phyloP scores from a whole-genome alignment of 1,140 invertebrate species.

The Chelonus insularis region DNA sequence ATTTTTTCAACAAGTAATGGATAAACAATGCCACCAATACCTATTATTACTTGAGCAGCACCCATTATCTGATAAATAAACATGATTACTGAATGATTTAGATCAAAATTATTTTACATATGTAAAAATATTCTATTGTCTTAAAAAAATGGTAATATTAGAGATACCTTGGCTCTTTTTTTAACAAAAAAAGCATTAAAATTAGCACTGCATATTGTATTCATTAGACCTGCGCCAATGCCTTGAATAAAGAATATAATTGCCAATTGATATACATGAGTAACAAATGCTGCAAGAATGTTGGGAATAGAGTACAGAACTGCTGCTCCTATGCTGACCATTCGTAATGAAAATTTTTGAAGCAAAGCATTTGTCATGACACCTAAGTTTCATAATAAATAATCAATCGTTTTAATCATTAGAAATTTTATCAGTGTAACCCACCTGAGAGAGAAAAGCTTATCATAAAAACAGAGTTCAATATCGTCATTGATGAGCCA shows the following conservation, averaged over 20 bases:
- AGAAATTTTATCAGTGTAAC: constrained; percentile 1
- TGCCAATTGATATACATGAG: constrained; percentile 47
- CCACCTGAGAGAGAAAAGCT: constrained; percentile 50
- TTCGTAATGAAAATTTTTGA: constrained; percentile 48
- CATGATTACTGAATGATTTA: not conserved
- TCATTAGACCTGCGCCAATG: constrained; percentile 50
- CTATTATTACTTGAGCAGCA: constrained; percentile 50
- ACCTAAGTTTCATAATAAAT: constrained; percentile 38
- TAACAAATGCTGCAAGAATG: constrained; percentile 43
- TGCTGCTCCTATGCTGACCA: constrained; percentile 45
- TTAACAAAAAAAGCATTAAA: constrained; percentile 58
- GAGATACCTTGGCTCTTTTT: constrained; percentile 47
- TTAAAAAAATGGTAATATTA: not conserved
- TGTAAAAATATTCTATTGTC: too few relatives aligned
- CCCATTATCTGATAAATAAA: constrained; percentile 48
- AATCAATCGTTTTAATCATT: constrained; percentile 12
- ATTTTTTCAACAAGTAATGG: constrained; percentile 48
- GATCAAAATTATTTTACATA: too few relatives aligned
- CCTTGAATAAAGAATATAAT: constrained; percentile 50
- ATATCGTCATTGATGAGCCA: constrained; percentile 48
- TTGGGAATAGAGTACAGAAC: constrained; percentile 48
- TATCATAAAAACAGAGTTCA: constrained; percentile 56
- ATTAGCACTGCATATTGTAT: constrained; percentile 54
- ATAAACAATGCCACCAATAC: constrained; percentile 50
- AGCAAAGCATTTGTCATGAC: constrained; percentile 48